These are phyloP conservation scores for Palythoa grandis DNA, from an alignment of 92 coral and sea anemone genomes.

Conservation along the genomic window DNA sequence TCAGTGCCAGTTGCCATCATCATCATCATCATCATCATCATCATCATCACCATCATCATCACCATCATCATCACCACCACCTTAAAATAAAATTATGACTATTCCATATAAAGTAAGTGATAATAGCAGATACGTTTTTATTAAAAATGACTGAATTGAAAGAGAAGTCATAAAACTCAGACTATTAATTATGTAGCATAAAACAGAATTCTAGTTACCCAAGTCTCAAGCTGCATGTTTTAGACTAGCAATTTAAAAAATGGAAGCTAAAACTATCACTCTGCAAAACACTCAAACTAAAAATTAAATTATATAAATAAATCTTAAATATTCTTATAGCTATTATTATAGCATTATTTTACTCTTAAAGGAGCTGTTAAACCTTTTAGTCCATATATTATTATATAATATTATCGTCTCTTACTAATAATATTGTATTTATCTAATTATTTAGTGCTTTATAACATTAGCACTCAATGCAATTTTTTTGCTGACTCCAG, in stretches of 20 bases:
- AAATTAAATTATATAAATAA: constrained; percentile 41
- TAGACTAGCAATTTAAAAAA: neutral
- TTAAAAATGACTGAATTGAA: neutral
- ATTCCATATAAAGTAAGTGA: too few species aligned
- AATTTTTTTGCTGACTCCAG: constrained; percentile 1
- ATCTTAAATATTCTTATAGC: constrained; percentile 45
- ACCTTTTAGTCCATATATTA: constrained; percentile 37
- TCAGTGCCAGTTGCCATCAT: neutral
- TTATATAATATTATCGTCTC: constrained; percentile 30
- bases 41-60: neutral
- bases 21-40: neutral
- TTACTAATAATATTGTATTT: constrained; percentile 9
- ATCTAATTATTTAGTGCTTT: constrained; percentile 19
- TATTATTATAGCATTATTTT: constrained; percentile 34
- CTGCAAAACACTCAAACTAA: constrained; percentile 21
- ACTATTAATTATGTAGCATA: neutral
- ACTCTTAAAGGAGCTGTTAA: constrained; percentile 17
- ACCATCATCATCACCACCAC: neutral
- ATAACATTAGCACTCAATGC: constrained; percentile 1
- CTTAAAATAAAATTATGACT: too few species aligned
- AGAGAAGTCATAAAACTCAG: neutral
- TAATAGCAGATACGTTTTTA: too few species aligned
- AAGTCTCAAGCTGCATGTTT: neutral
- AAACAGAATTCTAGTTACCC: neutral
- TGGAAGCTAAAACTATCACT: neutral